These are phyloP conservation scores for Laodelphax striatellus DNA, from an alignment of 1,140 invertebrate species.

Conservation along the genomic window DNA sequence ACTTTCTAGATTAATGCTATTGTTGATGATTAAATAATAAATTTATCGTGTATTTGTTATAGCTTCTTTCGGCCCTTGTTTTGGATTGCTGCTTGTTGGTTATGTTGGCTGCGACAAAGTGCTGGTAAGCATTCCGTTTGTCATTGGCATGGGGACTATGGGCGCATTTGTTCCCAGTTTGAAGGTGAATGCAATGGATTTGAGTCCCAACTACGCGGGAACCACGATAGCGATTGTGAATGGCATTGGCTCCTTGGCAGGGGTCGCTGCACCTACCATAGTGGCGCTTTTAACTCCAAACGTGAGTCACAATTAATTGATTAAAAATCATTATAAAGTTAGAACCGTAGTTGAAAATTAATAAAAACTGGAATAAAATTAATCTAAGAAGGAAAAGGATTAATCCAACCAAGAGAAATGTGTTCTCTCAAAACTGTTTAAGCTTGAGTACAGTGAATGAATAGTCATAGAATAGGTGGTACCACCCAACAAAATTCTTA, in stretches of 20 bases:
- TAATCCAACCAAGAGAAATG: no score
- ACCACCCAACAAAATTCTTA: no score
- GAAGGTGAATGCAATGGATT: constrained; percentile 63
- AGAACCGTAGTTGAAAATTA: not conserved
- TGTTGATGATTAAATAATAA: no score
- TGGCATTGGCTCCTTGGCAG: constrained; percentile 64
- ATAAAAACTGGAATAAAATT: not conserved
- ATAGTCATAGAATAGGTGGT: no score
- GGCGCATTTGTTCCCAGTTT: constrained; percentile 59
- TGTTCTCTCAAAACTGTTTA: no score
- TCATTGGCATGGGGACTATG: constrained; percentile 56
- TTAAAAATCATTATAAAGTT: not conserved
- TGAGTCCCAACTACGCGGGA: constrained; percentile 68
- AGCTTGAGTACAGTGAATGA: no score
- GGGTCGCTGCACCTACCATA: constrained; percentile 61
- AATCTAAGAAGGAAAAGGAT: no score
- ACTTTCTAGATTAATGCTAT: no score
- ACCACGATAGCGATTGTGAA: constrained; percentile 71
- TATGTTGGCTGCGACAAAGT: constrained; percentile 59
- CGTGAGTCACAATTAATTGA: constrained; percentile 34
- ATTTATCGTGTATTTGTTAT: constrained; percentile 23
- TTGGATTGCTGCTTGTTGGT: constrained; percentile 64
- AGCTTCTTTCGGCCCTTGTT: constrained; percentile 58
- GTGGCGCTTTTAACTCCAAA: constrained; percentile 60
- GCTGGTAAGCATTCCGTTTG: constrained; percentile 49